Conservation (phyloP, 2,797 vertebrate genomes). For the Characodon lateralis region DNA sequence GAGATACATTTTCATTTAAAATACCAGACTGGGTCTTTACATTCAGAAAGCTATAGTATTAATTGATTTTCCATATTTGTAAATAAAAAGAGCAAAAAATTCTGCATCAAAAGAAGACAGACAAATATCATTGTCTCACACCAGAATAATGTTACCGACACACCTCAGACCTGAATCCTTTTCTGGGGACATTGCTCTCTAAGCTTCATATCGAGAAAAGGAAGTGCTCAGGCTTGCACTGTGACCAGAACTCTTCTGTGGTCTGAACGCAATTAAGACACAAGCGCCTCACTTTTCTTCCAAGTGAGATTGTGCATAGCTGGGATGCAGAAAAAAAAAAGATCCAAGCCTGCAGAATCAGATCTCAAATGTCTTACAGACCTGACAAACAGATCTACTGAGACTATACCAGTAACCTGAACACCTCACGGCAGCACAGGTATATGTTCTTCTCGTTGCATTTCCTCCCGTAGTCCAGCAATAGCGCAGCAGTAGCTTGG, state of each 20-base stretch:
- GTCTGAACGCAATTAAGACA: conserved; percentile 27
- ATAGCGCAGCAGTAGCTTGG: conserved; percentile 30
- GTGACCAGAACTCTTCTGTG: conserved; percentile 28
- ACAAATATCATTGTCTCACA: background rate
- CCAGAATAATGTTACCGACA: conserved; percentile 23
- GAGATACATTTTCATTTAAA: too few species aligned
- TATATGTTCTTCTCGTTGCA: too few species aligned
- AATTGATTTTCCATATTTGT: background rate
- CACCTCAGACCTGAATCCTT: conserved; percentile 21
- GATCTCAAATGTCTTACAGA: conserved; percentile 15
- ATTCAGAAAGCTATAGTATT: background rate
- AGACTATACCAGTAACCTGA: conserved; percentile 14
- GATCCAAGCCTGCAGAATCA: conserved; percentile 18
- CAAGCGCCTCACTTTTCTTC: conserved; percentile 3
- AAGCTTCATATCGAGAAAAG: conserved; percentile 32
- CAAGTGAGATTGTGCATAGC: background rate
- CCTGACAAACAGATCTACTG: conserved; percentile 7
- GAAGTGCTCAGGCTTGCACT: conserved; percentile 16
- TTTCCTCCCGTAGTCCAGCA: conserved; percentile 15
- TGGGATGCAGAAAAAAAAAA: conserved; percentile 20
- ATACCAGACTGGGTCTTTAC: background rate
- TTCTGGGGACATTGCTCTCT: conserved; percentile 32
- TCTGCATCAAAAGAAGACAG: background rate
- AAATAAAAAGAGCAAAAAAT: background rate
- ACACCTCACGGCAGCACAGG: background rate